A percentile compares a stretch with the other conserved stretches of the same genome.
Conservation (phyloP, 2,888 invertebrate genomes). For the Adela reaumurella region DNA sequence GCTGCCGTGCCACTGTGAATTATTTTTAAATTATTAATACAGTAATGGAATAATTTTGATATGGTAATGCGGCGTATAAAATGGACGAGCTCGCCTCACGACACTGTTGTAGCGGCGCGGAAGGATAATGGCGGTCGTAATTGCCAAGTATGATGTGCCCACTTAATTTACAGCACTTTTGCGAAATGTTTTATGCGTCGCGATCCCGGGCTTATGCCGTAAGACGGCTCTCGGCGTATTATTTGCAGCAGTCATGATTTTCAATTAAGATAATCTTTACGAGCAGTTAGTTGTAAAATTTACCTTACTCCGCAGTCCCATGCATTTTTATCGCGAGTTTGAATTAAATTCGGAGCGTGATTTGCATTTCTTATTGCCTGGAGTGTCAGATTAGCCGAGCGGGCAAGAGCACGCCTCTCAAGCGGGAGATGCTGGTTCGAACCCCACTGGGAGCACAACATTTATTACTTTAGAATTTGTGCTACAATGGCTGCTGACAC, state of each 20-base stretch:
- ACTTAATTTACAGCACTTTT: not conserved
- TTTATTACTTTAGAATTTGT: too few species aligned
- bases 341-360: not conserved
- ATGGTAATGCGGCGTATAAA: slow-evolving; percentile 33
- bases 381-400: too few species aligned
- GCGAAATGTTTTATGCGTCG: not conserved
- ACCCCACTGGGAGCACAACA: too few species aligned
- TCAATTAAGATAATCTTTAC: not conserved
- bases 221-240: not conserved
- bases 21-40: slow-evolving; percentile 52
- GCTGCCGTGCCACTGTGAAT: slow-evolving; percentile 19
- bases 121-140: not conserved
- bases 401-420: too few species aligned
- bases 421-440: too few species aligned
- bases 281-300: not conserved
- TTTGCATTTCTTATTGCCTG: too few species aligned
- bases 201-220: not conserved
- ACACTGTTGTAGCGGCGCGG: not conserved
- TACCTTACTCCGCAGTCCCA: not conserved
- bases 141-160: not conserved
- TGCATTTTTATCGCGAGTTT: not conserved
- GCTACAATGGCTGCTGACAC: too few species aligned
- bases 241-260: not conserved
- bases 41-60: slow-evolving; percentile 50
- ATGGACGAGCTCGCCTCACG: not conserved